phyloP scores from a whole-genome alignment of 92 coral and sea anemone genomes.

The Epizoanthus stellaris region DNA sequence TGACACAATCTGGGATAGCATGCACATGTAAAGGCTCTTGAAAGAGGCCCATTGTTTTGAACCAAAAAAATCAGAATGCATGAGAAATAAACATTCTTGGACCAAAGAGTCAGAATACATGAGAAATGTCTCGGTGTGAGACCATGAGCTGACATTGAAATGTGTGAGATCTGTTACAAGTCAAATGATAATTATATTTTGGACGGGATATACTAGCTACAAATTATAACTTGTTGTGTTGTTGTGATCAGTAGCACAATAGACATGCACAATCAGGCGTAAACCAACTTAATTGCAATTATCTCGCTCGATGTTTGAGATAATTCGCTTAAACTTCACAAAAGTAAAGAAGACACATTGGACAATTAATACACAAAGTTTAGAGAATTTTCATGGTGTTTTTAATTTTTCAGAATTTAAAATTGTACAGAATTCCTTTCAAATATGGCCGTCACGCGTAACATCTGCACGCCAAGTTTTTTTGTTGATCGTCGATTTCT shows the following conservation, averaged over 20 bases:
- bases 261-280: slow-evolving; percentile 39
- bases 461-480: slow-evolving; percentile 13
- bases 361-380: slow-evolving; percentile 40
- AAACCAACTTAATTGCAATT: slow-evolving; percentile 31
- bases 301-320: slow-evolving; percentile 21
- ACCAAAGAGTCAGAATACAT: no score
- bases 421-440: slow-evolving; percentile 28
- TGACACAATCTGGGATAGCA: no score
- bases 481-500: not conserved
- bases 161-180: no score
- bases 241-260: not conserved
- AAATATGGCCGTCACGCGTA: slow-evolving; percentile 46
- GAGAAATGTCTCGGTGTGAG: no score
- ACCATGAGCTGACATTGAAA: no score
- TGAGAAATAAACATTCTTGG: no score
- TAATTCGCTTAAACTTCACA: slow-evolving; percentile 31
- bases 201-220: no score
- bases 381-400: slow-evolving; percentile 22
- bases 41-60: no score
- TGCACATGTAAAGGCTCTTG: no score
- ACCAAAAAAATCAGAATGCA: no score
- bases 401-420: slow-evolving; percentile 20
- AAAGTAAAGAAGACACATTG: slow-evolving; percentile 14
- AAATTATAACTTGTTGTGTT: no score
- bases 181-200: no score